phyloP scores from a whole-genome alignment of 2,888 invertebrate species.

The Cheilosia variabilis region DNA sequence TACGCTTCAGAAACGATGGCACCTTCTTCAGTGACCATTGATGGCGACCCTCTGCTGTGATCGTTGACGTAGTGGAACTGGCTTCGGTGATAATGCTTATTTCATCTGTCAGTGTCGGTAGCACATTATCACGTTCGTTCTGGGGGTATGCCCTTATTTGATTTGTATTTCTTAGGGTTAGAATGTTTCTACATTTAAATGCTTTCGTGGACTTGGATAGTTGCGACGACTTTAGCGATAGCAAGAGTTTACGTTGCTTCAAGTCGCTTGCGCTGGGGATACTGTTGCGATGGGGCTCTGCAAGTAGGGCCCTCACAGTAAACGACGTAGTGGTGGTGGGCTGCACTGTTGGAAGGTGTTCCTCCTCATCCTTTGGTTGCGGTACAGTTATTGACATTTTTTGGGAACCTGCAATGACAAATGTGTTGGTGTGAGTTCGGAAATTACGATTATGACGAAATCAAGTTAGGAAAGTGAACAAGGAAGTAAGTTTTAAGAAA shows the following conservation, averaged over 20 bases:
- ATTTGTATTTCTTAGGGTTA: constrained; percentile 63
- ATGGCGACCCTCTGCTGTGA: constrained; percentile 13
- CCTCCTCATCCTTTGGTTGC: constrained; percentile 81
- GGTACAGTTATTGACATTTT: constrained; percentile 83
- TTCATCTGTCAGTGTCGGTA: constrained; percentile 41
- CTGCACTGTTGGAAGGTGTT: constrained; percentile 80
- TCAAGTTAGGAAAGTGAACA: no score
- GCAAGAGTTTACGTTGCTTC: constrained; percentile 59
- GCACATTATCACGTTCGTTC: constrained; percentile 25
- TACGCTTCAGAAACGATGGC: constrained; percentile 75
- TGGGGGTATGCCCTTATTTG: constrained; percentile 34
- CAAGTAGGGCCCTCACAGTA: constrained; percentile 34
- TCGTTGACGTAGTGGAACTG: constrained; percentile 34
- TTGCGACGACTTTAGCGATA: constrained; percentile 50
- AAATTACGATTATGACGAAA: background rate
- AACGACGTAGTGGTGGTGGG: constrained; percentile 40
- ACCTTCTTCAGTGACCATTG: constrained; percentile 64
- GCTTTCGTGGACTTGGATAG: constrained; percentile 27
- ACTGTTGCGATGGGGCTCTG: constrained; percentile 24
- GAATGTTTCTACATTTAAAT: constrained; percentile 69
- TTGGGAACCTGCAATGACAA: constrained; percentile 77
- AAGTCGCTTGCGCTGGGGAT: constrained; percentile 55
- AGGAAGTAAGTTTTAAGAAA: no score
- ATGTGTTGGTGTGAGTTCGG: background rate
- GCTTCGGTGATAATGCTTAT: constrained; percentile 69